Conservation (phyloP, 2,113 vertebrate species). For the Gallinago jamesoni region DNA sequence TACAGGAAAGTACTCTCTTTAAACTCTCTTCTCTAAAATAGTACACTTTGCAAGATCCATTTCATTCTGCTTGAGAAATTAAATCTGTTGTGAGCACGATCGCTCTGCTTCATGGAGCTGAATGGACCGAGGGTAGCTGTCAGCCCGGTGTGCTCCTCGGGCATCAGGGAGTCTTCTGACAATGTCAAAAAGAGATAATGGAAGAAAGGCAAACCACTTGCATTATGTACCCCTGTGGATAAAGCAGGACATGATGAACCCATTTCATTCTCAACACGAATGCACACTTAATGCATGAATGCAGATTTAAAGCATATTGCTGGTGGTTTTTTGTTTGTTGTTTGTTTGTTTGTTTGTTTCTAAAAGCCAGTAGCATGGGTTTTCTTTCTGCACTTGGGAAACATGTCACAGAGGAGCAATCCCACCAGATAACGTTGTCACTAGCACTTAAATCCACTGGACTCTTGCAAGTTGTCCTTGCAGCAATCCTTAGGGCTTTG, state of each 20-base stretch:
- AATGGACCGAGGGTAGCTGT: not conserved
- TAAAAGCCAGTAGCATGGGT: not conserved
- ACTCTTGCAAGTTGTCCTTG: not conserved
- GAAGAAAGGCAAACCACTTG: not conserved
- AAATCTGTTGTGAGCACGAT: not conserved
- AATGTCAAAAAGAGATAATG: not conserved
- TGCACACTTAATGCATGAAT: not conserved
- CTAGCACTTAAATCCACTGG: not conserved
- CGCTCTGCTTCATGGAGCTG: not conserved
- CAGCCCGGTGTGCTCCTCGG: not conserved
- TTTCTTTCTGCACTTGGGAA: not conserved
- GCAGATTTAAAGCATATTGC: not conserved
- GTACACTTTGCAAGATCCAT: not conserved
- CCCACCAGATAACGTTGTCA: not conserved
- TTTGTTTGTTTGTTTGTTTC: not conserved
- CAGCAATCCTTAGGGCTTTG: not conserved
- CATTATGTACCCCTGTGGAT: not conserved
- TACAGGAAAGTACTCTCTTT: not conserved
- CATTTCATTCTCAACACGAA: not conserved
- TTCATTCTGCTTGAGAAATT: not conserved
- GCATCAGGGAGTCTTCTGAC: not conserved
- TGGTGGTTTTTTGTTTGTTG: not conserved
- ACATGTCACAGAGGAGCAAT: rapidly evolving
- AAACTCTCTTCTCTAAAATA: not conserved
- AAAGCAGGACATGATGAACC: not conserved